Conservation (phyloP, 2,113 vertebrate genomes). For the Actenoides lindsayi region DNA sequence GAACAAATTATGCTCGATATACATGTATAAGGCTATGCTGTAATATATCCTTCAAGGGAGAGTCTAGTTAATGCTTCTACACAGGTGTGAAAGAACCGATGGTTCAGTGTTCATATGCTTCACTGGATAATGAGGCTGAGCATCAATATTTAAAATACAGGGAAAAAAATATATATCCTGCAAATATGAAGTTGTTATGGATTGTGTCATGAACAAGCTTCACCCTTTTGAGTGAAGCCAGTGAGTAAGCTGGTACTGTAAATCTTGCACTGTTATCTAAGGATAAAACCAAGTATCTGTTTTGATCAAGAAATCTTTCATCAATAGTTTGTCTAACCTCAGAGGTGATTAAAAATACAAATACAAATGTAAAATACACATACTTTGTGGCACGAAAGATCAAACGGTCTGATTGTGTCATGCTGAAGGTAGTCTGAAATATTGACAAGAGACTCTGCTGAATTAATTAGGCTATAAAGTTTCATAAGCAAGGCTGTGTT, state of each 20-base stretch:
- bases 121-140: neutral
- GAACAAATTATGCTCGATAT: slow-evolving; percentile 11
- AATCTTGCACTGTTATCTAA: neutral
- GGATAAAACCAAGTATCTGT: neutral
- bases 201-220: neutral
- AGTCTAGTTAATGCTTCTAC: neutral
- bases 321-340: neutral
- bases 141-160: neutral
- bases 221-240: neutral
- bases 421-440: slow-evolving; percentile 6
- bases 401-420: neutral
- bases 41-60: neutral
- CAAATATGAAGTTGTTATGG: neutral
- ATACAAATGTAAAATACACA: neutral
- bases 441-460: neutral
- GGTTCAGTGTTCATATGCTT: neutral
- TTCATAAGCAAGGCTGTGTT: neutral
- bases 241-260: neutral
- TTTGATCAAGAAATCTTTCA: slow-evolving; percentile 30
- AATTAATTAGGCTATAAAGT: slow-evolving; percentile 39
- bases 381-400: neutral
- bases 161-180: neutral
- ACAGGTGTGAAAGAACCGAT: neutral
- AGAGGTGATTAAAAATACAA: slow-evolving; percentile 21
- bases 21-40: neutral